Percentiles rank a stretch among this genome's conserved stretches.
These are phyloP conservation scores for Drosophila tani DNA, from an alignment of 1,140 invertebrate genomes.

Conservation along the genomic window DNA sequence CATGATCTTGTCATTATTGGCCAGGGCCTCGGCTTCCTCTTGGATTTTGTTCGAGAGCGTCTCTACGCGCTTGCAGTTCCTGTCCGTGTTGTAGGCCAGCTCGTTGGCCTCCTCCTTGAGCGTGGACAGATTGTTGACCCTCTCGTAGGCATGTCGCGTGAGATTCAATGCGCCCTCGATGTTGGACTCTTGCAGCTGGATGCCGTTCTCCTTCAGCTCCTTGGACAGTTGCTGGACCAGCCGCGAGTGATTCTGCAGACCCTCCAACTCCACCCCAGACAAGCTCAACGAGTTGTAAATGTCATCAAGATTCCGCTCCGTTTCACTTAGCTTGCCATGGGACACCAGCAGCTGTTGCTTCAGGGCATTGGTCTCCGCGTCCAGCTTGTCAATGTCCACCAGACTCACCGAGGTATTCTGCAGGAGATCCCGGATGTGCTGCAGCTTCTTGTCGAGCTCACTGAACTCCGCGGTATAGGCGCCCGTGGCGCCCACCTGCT, in stretches of 20 bases:
- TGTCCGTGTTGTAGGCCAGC: slow-evolving; percentile 91
- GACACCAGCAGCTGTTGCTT: slow-evolving; percentile 73
- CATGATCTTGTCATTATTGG: slow-evolving; percentile 90
- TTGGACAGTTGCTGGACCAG: slow-evolving; percentile 90
- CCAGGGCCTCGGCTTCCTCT: slow-evolving; percentile 89
- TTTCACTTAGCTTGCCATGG: slow-evolving; percentile 86
- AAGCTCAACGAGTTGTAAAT: slow-evolving; percentile 92
- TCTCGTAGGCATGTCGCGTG: slow-evolving; percentile 91
- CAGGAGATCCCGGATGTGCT: slow-evolving; percentile 90
- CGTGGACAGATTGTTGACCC: slow-evolving; percentile 85
- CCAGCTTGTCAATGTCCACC: slow-evolving; percentile 89
- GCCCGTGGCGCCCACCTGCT: slow-evolving; percentile 95
- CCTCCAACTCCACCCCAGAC: slow-evolving; percentile 91
- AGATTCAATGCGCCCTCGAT: slow-evolving; percentile 97
- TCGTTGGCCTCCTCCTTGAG: slow-evolving; percentile 89
- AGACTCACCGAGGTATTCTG: slow-evolving; percentile 90
- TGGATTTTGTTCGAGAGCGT: slow-evolving; percentile 90
- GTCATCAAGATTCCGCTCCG: slow-evolving; percentile 89
- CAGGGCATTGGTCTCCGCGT: slow-evolving; percentile 85
- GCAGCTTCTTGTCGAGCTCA: slow-evolving; percentile 93
- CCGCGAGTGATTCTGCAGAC: slow-evolving; percentile 90
- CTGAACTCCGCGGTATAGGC: slow-evolving; percentile 97
- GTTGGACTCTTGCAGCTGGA: slow-evolving; percentile 96
- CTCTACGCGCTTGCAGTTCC: slow-evolving; percentile 93
- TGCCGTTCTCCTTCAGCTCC: slow-evolving; percentile 93